These are phyloP conservation scores for Branchinecta lindahli DNA, from an alignment of 1,140 invertebrate species.

Conservation along the genomic window DNA sequence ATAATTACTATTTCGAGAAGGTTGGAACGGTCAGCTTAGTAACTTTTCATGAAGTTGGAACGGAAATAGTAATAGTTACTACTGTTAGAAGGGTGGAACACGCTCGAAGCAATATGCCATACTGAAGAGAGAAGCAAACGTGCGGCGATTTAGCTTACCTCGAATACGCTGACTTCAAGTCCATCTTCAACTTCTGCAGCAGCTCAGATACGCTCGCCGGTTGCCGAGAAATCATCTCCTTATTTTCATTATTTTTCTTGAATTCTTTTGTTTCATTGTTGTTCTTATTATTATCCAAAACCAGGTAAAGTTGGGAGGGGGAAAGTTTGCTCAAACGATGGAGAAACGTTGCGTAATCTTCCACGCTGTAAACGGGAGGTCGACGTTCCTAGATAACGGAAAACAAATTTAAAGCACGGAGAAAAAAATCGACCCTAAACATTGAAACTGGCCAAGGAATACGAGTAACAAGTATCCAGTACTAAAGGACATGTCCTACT, in stretches of 20 bases:
- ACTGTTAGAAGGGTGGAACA: too few species aligned
- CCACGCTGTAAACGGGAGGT: not conserved
- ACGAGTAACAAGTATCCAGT: too few species aligned
- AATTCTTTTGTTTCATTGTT: slow-evolving; percentile 1
- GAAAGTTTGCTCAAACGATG: not conserved
- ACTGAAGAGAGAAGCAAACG: too few species aligned
- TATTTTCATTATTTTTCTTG: not conserved
- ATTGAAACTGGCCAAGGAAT: too few species aligned
- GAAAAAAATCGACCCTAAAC: too few species aligned
- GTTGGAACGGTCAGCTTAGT: too few species aligned
- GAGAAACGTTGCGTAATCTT: slow-evolving; percentile 8
- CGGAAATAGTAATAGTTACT: too few species aligned
- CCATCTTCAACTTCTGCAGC: not conserved
- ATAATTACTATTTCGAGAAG: too few species aligned
- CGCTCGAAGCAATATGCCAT: too few species aligned
- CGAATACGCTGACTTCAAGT: slow-evolving; percentile 1
- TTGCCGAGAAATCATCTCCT: not conserved
- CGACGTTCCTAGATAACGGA: not conserved
- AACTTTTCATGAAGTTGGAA: too few species aligned
- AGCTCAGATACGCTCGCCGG: not conserved
- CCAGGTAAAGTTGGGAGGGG: not conserved
- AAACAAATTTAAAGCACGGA: not conserved
- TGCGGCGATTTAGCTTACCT: not conserved
- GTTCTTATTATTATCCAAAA: not conserved
- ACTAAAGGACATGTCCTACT: too few species aligned